Base-by-base conservation (phyloP, 2,113 vertebrate species). In the Haliaeetus leucogaster region DNA sequence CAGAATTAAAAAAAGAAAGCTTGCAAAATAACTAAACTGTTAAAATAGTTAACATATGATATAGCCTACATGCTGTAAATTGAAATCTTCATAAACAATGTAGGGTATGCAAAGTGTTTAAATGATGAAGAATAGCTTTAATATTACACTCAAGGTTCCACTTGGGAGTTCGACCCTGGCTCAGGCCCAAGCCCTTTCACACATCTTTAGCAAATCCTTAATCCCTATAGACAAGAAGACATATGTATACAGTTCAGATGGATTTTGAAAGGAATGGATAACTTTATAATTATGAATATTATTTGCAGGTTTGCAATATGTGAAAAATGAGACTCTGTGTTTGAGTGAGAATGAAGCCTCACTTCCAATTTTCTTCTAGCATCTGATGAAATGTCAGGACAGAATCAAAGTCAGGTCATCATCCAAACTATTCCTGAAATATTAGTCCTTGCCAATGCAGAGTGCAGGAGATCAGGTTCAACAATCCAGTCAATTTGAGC, bases 41-140 rank as follows among this genome's bases (percentile, higher is more conserved):
- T 86, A 83, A 96, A 89, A 86, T 26, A 85, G 25, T 91, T 91
- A 67, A 32, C 21, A 38, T 67, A 34, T 40, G 47, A 68, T 55
- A 82, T 18, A 67, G 52, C 15, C 34, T 66, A 66, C 36, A 9
- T 59, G 43, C 65, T 62, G 2, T 62, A 85, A 42, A 89, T 53
- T 82, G 67, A 91, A 81, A 86, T 85, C 13, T 92, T 89, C 47
- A 65, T 61, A 89, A 93, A 83, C 1, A 1, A 71, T 53, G 30
- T 47, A 48, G 92, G n/a, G 36, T 82, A 92, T 48, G 40, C 56
- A 90, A 94, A 86, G 38, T 36, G 29, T 95, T 94, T 95, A 90
- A 88, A 34, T 65, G 12, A 86, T 47, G 30, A 94, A 85, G 29
- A 89, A 45, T 40, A 73, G 36, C 14, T 93, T 95, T 93, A 91